phyloP scores from a whole-genome alignment of 2,113 vertebrate genomes.

The Paracanthobrama guichenoti region DNA sequence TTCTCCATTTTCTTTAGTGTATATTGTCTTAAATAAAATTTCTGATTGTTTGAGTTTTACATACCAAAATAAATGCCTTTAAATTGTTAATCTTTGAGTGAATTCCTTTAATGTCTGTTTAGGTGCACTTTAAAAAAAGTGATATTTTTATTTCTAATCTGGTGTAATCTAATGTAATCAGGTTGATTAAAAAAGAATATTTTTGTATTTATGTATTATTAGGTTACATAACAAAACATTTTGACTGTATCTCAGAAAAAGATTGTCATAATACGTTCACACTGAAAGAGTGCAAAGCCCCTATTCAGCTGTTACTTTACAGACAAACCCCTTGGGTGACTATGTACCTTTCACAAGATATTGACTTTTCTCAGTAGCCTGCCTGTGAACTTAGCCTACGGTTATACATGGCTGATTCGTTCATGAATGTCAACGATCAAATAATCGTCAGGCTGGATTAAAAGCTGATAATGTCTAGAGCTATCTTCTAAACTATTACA shows the following conservation, averaged over 20 bases:
- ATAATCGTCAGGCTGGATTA: slow-evolving; percentile 26
- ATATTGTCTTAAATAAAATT: too few relatives aligned
- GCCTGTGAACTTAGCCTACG: slow-evolving; percentile 32
- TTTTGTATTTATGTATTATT: too few relatives aligned
- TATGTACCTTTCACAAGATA: slow-evolving; percentile 47
- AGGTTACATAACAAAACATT: not conserved
- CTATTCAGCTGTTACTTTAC: not conserved
- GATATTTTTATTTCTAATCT: too few relatives aligned
- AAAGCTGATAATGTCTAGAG: not conserved
- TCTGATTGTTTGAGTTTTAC: too few relatives aligned
- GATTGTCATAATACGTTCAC: not conserved
- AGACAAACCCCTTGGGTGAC: slow-evolving; percentile 44
- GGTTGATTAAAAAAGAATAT: too few relatives aligned
- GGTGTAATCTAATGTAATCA: too few relatives aligned
- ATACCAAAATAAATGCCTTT: too few relatives aligned
- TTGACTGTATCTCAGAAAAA: not conserved
- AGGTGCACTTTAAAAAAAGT: too few relatives aligned
- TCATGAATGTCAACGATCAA: slow-evolving; percentile 49
- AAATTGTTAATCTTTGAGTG: too few relatives aligned
- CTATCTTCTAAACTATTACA: not conserved
- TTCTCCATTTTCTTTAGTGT: too few relatives aligned
- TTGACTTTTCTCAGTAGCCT: slow-evolving; percentile 52
- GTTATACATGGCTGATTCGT: slow-evolving; percentile 31
- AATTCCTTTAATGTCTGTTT: too few relatives aligned
- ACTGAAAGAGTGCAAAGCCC: not conserved